Base-by-base conservation (phyloP, 2,888 invertebrate genomes). In the Temnothorax rugatulus region DNA sequence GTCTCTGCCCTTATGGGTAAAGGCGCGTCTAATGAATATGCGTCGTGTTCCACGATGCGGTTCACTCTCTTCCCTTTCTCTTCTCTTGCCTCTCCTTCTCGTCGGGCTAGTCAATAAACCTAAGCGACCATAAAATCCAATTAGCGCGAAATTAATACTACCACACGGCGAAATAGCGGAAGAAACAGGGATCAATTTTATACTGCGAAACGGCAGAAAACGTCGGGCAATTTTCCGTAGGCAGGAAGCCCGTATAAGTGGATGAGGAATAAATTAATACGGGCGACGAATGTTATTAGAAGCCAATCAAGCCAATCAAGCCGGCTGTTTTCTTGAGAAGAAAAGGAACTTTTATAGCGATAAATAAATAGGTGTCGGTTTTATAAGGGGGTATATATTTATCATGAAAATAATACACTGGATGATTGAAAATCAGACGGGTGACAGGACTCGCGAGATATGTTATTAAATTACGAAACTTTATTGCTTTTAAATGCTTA, bases 71-170 rank as follows among this genome's bases (percentile, higher is more conserved):
- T 29, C 50, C 59, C 21, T 41, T 57, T 63, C 34, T 52, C 52
- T 41, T 18, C 7, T 11, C 75, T 68, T 18, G 9, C 81, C 69
- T 21, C 75, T 79, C 74, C 76, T 84, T 86, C 88, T 79, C 85
- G 85, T 84, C 81, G 68, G 87, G 86, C 89, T 87, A 90, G 91
- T 90, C 91, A 92, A 93, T 93, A 94, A 94, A 93, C 91, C 92
- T 92, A 91, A 93, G 92, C 91, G 92, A 92, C 92, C 93, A 92
- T 94, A 94, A 94, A 94, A 94, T 93, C 93, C 93, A 94, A 94
- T 94, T 94, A 94, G 93, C 85, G 91, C 87, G 91, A 92, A 92
- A 93, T 93, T 93, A 93, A 92, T 93, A 93, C 91, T 84, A 89
- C 82, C 86, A 90, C 90, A 83, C 84, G 87, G 85, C 76, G 86